Evolutionary conservation across 2,113 vertebrate genomes (phyloP).

Genomic region (Chaetops frenatus): DNA sequence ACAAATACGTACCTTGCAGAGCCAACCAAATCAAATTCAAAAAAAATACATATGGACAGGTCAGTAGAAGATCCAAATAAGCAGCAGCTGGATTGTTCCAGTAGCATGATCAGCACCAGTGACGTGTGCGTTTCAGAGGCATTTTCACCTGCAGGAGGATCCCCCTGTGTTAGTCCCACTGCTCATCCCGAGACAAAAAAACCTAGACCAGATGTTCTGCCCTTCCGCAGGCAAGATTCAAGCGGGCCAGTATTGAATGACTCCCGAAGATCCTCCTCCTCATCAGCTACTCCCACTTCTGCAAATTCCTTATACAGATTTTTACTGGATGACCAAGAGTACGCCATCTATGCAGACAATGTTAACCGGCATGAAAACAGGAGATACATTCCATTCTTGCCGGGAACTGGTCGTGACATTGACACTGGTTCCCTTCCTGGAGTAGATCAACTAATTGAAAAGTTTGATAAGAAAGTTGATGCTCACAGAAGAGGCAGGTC

Average conservation of each 20-base stretch:
- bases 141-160: slow-evolving; percentile 55
- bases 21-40: slow-evolving; percentile 49
- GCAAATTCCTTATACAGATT: slow-evolving; percentile 72
- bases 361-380: slow-evolving; percentile 94
- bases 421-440: slow-evolving; percentile 87
- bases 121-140: slow-evolving; percentile 48
- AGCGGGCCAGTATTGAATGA: slow-evolving; percentile 76
- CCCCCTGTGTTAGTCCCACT: slow-evolving; percentile 24
- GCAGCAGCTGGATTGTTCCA: slow-evolving; percentile 57
- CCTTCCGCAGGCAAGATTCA: slow-evolving; percentile 84
- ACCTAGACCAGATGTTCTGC: slow-evolving; percentile 85
- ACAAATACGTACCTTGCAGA: slow-evolving; percentile 50
- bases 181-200: slow-evolving; percentile 70
- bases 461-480: slow-evolving; percentile 83
- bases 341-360: slow-evolving; percentile 83
- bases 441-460: slow-evolving; percentile 91
- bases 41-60: slow-evolving; percentile 25
- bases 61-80: slow-evolving; percentile 53
- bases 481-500: slow-evolving; percentile 82
- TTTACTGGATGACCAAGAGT: slow-evolving; percentile 81
- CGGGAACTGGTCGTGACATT: slow-evolving; percentile 92
- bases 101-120: background rate
- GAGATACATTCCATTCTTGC: slow-evolving; percentile 90
- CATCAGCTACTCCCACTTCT: slow-evolving; percentile 76
- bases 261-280: slow-evolving; percentile 77